These are phyloP conservation scores for Boulengeromyrus knoepffleri DNA, from an alignment of 2,113 vertebrate genomes.

Conservation along the genomic window DNA sequence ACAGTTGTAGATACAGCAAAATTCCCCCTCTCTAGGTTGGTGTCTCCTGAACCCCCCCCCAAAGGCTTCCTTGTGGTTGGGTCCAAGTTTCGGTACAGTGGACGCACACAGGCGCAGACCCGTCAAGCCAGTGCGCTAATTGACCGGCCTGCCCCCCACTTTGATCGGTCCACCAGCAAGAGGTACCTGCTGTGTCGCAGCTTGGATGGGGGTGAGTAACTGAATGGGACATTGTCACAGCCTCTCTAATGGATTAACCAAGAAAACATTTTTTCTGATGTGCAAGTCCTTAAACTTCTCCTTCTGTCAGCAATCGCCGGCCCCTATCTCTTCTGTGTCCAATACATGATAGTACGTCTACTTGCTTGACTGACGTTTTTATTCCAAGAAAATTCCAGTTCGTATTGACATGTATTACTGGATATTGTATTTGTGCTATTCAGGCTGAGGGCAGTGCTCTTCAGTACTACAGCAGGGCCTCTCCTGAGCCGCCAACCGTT, in stretches of 20 bases:
- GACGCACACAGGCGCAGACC: constrained; percentile 91
- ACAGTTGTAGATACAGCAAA: background rate
- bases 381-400: background rate
- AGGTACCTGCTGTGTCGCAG: constrained; percentile 92
- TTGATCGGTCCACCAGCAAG: constrained; percentile 91
- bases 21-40: constrained; percentile 62
- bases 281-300: background rate
- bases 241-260: background rate
- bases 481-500: background rate
- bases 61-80: constrained; percentile 98
- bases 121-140: constrained; percentile 92
- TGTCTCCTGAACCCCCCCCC: constrained; percentile 91
- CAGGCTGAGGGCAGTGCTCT: background rate
- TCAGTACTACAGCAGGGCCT: background rate
- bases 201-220: constrained; percentile 81
- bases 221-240: background rate
- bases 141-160: constrained; percentile 85
- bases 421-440: background rate
- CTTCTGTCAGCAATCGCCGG: background rate
- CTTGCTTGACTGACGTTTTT: background rate
- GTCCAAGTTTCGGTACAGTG: constrained; percentile 96
- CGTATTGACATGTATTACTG: background rate
- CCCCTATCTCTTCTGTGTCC: background rate
- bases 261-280: background rate
- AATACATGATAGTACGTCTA: background rate